Conservation (phyloP, 2,888 invertebrate genomes). For the Panorpa germanica region DNA sequence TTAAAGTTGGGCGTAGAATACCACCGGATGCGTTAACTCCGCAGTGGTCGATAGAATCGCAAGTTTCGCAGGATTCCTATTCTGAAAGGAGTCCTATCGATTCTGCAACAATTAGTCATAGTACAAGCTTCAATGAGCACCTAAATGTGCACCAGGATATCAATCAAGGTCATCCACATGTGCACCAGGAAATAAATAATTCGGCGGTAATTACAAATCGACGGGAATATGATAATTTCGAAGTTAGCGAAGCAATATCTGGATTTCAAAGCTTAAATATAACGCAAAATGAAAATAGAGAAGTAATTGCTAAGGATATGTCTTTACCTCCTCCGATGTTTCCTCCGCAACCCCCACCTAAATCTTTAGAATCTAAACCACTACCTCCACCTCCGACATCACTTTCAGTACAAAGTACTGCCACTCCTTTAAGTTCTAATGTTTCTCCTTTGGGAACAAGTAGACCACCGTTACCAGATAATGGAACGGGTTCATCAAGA, state of each 20-base stretch:
- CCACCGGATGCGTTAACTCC: too few relatives aligned
- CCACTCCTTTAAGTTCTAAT: slow-evolving; percentile 10
- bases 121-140: neutral
- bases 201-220: neutral
- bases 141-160: neutral
- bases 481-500: slow-evolving; percentile 14
- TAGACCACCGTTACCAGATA: slow-evolving; percentile 17
- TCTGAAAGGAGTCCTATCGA: slow-evolving; percentile 25
- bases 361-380: slow-evolving; percentile 1
- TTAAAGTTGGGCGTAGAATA: too few relatives aligned
- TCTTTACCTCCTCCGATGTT: slow-evolving; percentile 3
- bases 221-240: neutral
- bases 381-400: slow-evolving; percentile 5
- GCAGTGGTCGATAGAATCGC: slow-evolving; percentile 46
- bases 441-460: slow-evolving; percentile 19
- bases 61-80: slow-evolving; percentile 37
- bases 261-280: slow-evolving; percentile 9
- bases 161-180: neutral
- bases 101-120: neutral
- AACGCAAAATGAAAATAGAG: slow-evolving; percentile 5
- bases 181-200: neutral
- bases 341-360: slow-evolving; percentile 1
- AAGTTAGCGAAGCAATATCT: slow-evolving; percentile 2
- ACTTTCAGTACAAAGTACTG: neutral
- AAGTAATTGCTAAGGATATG: slow-evolving; percentile 1